Evolutionary conservation across 2,888 invertebrate species (phyloP).

Genomic region (Rosalia funebris): DNA sequence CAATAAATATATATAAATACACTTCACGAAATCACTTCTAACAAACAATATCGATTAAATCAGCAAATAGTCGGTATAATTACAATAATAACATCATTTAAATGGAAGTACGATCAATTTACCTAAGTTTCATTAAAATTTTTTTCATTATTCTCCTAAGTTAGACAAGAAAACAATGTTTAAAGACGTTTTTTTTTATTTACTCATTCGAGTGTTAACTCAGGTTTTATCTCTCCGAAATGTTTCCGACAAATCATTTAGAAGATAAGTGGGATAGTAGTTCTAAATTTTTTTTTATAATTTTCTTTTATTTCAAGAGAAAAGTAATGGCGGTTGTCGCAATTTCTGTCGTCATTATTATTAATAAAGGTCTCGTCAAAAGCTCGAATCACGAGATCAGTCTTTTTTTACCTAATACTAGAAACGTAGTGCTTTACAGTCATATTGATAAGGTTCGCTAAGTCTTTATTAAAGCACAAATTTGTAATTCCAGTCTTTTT

Average conservation of each 20-base stretch:
- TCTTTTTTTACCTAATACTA: slow-evolving; percentile 21
- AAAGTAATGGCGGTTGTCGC: slow-evolving; percentile 6
- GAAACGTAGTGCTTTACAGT: slow-evolving; percentile 12
- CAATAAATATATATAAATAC: slow-evolving; percentile 25
- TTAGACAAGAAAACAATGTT: background rate
- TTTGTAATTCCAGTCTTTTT: slow-evolving; percentile 18
- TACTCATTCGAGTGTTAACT: background rate
- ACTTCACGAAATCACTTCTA: slow-evolving; percentile 21
- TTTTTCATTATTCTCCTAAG: slow-evolving; percentile 1
- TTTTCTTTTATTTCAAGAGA: background rate
- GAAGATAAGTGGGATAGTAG: background rate
- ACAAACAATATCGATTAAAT: slow-evolving; percentile 20
- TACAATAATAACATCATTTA: slow-evolving; percentile 2
- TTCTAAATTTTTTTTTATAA: background rate
- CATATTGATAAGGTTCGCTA: slow-evolving; percentile 6
- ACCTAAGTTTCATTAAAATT: slow-evolving; percentile 11
- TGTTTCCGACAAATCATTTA: background rate
- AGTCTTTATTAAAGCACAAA: slow-evolving; percentile 13
- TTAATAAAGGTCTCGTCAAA: slow-evolving; percentile 4
- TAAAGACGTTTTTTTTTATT: background rate
- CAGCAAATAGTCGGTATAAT: slow-evolving; percentile 6
- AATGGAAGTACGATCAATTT: slow-evolving; percentile 23
- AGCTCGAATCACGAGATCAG: slow-evolving; percentile 6
- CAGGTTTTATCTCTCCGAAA: background rate
- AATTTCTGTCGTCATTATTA: slow-evolving; percentile 3